phyloP scores from a whole-genome alignment of 1,140 invertebrate species.

The Eubasilissa regina region DNA sequence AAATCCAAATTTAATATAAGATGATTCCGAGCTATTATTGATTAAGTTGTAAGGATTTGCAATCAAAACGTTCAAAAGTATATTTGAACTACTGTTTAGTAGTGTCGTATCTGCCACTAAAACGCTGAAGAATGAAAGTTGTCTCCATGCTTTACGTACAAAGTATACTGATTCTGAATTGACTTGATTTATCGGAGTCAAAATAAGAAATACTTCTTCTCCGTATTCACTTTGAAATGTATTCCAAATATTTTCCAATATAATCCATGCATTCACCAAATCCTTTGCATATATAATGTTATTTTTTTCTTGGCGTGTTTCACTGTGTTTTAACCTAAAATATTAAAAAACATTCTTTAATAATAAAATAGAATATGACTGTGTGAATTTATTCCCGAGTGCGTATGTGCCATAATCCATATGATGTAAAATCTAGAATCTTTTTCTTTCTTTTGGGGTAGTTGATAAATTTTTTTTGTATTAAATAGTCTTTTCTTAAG shows the following conservation, averaged over 20 bases:
- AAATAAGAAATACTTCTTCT: not conserved
- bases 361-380: too few relatives aligned
- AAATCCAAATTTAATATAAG: not conserved
- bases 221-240: not conserved
- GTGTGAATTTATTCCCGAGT: too few relatives aligned
- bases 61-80: not conserved
- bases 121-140: constrained; percentile 9
- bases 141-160: constrained; percentile 5
- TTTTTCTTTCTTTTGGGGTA: too few relatives aligned
- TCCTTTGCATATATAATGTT: not conserved
- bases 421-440: too few relatives aligned
- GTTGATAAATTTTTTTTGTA: too few relatives aligned
- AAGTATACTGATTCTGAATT: not conserved
- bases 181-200: not conserved
- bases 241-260: not conserved
- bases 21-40: not conserved
- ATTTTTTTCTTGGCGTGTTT: not conserved
- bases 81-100: not conserved
- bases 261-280: constrained; percentile 21
- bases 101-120: not conserved
- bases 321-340: not conserved
- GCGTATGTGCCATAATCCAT: too few relatives aligned
- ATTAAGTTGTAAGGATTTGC: not conserved
- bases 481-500: too few relatives aligned
- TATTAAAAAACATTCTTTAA: not conserved